A percentile compares a stretch with the other conserved stretches of the same genome.
Evolutionary conservation across 1,140 invertebrate species (phyloP).

Genomic region (Bombus sylvicola): DNA sequence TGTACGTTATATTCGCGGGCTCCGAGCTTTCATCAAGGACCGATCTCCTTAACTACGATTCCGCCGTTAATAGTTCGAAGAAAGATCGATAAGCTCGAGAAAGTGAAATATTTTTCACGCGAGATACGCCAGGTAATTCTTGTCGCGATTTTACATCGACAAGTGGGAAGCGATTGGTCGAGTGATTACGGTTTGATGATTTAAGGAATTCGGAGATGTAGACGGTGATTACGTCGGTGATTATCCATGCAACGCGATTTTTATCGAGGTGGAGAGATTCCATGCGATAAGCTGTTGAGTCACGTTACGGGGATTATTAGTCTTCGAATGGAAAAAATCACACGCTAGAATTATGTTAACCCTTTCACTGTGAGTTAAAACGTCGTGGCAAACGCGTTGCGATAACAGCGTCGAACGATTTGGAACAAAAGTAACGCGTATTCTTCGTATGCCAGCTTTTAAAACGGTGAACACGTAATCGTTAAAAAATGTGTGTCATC

Average conservation of each 20-base stretch:
- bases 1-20: constrained; percentile 33
- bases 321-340: neutral
- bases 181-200: too few relatives aligned
- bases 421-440: neutral
- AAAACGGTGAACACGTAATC: too few relatives aligned
- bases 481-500: too few relatives aligned
- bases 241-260: neutral
- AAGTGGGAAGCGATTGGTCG: neutral
- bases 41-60: neutral
- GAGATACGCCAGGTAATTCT: too few relatives aligned
- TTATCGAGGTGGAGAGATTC: too few relatives aligned
- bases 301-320: neutral
- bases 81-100: neutral
- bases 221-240: neutral
- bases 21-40: constrained; percentile 21
- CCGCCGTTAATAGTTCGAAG: too few relatives aligned
- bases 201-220: neutral
- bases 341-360: neutral
- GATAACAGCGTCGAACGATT: neutral
- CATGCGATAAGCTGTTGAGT: neutral
- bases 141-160: too few relatives aligned
- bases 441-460: too few relatives aligned
- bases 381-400: neutral
- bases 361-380: neutral
- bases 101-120: neutral